Conservation (phyloP, 2,797 vertebrate species). For the Neosilurus mollespiculum region DNA sequence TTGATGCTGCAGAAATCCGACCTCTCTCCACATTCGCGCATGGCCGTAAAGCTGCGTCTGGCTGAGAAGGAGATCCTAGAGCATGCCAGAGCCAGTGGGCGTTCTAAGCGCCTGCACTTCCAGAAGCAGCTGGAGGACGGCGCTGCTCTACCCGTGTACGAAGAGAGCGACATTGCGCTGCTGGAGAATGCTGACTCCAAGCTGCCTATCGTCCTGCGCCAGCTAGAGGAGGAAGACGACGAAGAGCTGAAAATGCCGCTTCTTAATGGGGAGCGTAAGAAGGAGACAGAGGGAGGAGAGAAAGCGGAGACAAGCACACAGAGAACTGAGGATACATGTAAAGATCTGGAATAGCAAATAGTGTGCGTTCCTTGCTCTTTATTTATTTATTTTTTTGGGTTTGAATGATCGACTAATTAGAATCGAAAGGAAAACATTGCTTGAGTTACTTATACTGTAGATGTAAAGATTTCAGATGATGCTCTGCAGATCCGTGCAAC, state of each 20-base stretch:
- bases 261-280: conserved; percentile 78
- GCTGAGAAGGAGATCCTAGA: conserved; percentile 95
- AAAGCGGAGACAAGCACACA: conserved; percentile 63
- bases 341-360: conserved; percentile 69
- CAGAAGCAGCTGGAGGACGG: conserved; percentile 79
- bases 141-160: conserved; percentile 78
- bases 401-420: conserved; percentile 62
- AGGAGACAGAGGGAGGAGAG: conserved; percentile 37
- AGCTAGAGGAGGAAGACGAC: conserved; percentile 79
- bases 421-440: conserved; percentile 53
- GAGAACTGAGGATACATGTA: conserved; percentile 75
- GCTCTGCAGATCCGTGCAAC: neutral
- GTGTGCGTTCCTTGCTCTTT: conserved; percentile 55
- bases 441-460: conserved; percentile 16
- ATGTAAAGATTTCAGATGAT: neutral
- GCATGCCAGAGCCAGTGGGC: conserved; percentile 78
- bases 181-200: conserved; percentile 84
- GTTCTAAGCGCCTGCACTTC: conserved; percentile 77
- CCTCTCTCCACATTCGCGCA: conserved; percentile 77
- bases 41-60: conserved; percentile 86
- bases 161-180: conserved; percentile 85
- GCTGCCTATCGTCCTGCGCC: conserved; percentile 84
- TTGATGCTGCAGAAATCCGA: conserved; percentile 78
- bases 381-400: conserved; percentile 72
- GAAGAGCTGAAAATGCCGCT: conserved; percentile 61